phyloP scores from a whole-genome alignment of 1,140 invertebrate species.

The Antheraea pernyi region DNA sequence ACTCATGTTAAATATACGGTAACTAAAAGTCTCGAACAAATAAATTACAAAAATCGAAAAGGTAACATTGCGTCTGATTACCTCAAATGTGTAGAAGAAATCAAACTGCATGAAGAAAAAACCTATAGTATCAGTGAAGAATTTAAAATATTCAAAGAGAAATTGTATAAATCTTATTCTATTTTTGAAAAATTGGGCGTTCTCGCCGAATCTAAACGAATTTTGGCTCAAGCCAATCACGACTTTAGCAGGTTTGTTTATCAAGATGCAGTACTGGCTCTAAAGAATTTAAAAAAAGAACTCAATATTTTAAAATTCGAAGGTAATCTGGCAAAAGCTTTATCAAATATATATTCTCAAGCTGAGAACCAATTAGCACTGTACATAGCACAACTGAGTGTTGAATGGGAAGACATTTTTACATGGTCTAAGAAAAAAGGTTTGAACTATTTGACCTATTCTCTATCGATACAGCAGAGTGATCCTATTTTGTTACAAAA shows the following conservation, averaged over 20 bases:
- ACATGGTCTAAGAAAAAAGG: slow-evolving; percentile 58
- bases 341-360: slow-evolving; percentile 47
- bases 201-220: slow-evolving; percentile 48
- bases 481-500: slow-evolving; percentile 54
- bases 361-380: slow-evolving; percentile 58
- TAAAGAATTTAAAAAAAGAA: slow-evolving; percentile 50
- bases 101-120: slow-evolving; percentile 37
- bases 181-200: slow-evolving; percentile 49
- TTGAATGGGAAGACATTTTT: slow-evolving; percentile 69
- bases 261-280: slow-evolving; percentile 49
- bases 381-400: slow-evolving; percentile 55
- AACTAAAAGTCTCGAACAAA: slow-evolving; percentile 63
- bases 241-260: slow-evolving; percentile 60
- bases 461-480: slow-evolving; percentile 61
- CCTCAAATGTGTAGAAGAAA: slow-evolving; percentile 37
- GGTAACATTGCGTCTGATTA: slow-evolving; percentile 50
- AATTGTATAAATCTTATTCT: slow-evolving; percentile 40
- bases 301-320: slow-evolving; percentile 52
- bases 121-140: slow-evolving; percentile 45
- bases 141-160: slow-evolving; percentile 43
- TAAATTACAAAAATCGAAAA: slow-evolving; percentile 65
- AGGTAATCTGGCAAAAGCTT: slow-evolving; percentile 45
- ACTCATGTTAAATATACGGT: slow-evolving; percentile 53
- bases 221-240: slow-evolving; percentile 52
- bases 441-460: slow-evolving; percentile 52